Evolutionary conservation across 2,888 invertebrate genomes (phyloP), one percentile per base, ranked within the genome.

Genomic region (Antheraea yamamai): DNA sequence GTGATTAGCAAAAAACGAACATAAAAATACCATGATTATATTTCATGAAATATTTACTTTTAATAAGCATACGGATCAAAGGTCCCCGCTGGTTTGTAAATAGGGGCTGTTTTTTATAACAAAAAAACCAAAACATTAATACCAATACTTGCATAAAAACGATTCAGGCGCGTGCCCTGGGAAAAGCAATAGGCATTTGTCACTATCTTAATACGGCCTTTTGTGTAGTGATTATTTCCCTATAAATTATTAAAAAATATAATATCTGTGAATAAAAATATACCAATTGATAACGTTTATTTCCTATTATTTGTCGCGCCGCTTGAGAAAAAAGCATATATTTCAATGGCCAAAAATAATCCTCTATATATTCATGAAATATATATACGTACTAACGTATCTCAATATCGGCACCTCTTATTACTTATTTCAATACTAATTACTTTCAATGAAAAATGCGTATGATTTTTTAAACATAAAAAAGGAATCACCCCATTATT

Each of bases 31-130:
- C 77, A 78, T 77, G 83, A 87, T 90, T 88, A 87, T 86, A 81
- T 87, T 88, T 87, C 87, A 89, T 95, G 91, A 95, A 93, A 94
- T 95, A 95, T 94, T 94, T 92, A 93, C 88, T 90, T 94, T 94
- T 95, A 95, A 95, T 95, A 94, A 93, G 94, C 90, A 88, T 83
- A 83, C 83, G 86, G 95, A 94, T 95, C 94, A 95, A 94, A 95
- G 95, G 95, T 95, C 94, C 88, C 88, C 88, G 87, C 88, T 91
- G 90, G 87, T 91, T 91, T 89, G 90, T 89, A 92, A 93, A 93
- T 93, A 93, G 94, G 95, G 93, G 91, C 80, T 83, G 84, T 89
- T 88, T 92, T 91, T 90, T 86, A 81, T 81, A 79, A 84, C 83
- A 83, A 79, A 84, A 86, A 84, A 47, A 47, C 66, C 70, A 70